Evolutionary conservation across 2,113 vertebrate species (phyloP).

Genomic region (Pollimyrus isidori): DNA sequence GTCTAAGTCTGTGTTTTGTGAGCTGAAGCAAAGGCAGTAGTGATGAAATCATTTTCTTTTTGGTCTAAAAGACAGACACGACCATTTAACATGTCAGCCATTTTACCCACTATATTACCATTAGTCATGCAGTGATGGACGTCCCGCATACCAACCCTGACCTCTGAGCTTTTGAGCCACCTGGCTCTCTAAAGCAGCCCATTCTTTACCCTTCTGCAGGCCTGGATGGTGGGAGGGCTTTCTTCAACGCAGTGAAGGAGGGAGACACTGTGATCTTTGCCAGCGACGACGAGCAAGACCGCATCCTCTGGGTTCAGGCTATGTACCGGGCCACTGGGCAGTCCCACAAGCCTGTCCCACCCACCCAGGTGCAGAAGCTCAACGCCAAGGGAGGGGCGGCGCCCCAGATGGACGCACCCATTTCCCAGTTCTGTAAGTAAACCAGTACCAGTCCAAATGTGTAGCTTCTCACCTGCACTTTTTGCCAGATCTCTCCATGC

Average conservation of each 20-base stretch:
- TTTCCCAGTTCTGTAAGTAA: constrained; percentile 99
- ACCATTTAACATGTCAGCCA: not conserved
- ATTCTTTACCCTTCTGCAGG: constrained; percentile 52
- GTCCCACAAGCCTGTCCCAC: constrained; percentile 97
- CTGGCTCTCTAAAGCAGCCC: not conserved
- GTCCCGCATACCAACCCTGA: not conserved
- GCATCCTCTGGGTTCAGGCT: constrained; percentile 97
- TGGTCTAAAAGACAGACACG: not conserved
- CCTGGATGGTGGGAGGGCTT: constrained; percentile 91
- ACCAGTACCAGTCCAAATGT: constrained; percentile 43
- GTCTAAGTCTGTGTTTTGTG: not conserved
- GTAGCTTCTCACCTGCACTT: constrained; percentile 44
- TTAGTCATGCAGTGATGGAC: not conserved
- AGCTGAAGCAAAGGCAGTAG: not conserved
- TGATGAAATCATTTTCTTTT: not conserved
- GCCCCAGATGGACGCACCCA: constrained; percentile 94
- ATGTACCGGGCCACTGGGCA: constrained; percentile 98
- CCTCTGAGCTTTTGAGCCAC: not conserved
- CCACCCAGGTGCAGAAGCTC: constrained; percentile 98
- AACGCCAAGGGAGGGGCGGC: constrained; percentile 96
- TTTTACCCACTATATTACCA: not conserved
- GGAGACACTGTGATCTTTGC: constrained; percentile 98
- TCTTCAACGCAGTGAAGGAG: constrained; percentile 98
- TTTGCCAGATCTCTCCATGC: constrained; percentile 47
- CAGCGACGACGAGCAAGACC: constrained; percentile 95